These are phyloP conservation scores for Irena cyanogastra DNA, from an alignment of 2,113 vertebrate species.

Conservation along the genomic window DNA sequence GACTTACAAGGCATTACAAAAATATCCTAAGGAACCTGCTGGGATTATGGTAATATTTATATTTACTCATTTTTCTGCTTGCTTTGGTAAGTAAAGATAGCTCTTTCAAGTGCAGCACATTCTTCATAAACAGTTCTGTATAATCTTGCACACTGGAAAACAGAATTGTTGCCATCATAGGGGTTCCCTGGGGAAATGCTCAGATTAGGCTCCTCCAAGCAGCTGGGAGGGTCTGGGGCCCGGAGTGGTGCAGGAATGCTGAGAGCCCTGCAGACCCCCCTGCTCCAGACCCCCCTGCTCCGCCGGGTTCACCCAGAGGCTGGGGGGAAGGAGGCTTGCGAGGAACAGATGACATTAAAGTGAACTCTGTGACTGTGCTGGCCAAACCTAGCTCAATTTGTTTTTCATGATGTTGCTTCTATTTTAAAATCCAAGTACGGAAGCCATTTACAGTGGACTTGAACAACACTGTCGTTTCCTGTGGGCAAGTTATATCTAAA, in stretches of 20 bases:
- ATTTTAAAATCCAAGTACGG: constrained; percentile 54
- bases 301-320: background rate
- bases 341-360: background rate
- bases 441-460: background rate
- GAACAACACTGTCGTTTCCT: background rate
- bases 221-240: constrained; percentile 34
- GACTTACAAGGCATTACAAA: background rate
- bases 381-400: background rate
- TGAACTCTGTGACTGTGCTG: background rate
- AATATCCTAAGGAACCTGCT: background rate
- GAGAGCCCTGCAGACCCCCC: background rate
- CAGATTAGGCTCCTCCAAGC: background rate
- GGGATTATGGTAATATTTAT: background rate
- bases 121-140: background rate
- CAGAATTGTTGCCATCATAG: background rate
- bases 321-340: background rate
- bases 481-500: background rate
- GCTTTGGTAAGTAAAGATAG: background rate
- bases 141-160: constrained; percentile 11
- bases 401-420: constrained; percentile 60
- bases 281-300: background rate
- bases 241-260: constrained; percentile 15
- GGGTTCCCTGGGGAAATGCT: constrained; percentile 14
- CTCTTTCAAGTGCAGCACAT: background rate
- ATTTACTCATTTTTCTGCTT: background rate